Base-by-base conservation (phyloP, 2,888 invertebrate species). In the Microplitis deprimator region DNA sequence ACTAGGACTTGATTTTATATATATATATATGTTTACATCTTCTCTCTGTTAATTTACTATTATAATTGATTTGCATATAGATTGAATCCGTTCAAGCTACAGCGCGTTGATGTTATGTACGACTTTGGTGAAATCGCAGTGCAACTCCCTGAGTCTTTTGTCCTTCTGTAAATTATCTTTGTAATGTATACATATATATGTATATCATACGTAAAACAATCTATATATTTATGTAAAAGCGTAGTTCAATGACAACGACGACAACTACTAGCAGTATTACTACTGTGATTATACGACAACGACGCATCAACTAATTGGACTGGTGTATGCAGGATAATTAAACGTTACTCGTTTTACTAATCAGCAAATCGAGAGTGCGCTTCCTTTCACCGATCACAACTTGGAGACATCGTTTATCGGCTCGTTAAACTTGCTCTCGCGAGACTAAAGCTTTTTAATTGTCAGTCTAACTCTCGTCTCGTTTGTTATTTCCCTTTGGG, bases 1-100 rank as follows among this genome's bases (percentile, higher is more conserved):
- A 50, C 50, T 20, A 70, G 50, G 59, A 20, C 59, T 59, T 60
- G 50, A 50, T 50, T 50, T 10, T 50, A 50, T 50, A 10, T 50
- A 20, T 16, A 17, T 62, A 2, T 16, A 62, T 62, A 5, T 17
- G n/a, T n/a, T n/a, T 4, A 38, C 61, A 61, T 39, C 59, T 62
- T 39, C 62, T 64, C 81, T 73, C 79, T 83, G 85, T 86, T 87
- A 86, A 88, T 87, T 88, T 84, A 87, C 82, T 84, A 86, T 86
- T 86, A 86, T 87, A 87, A 87, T 87, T 86, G 85, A 87, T 87
- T 87, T 87, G 86, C 86, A 87, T 87, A 87, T 87, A 87, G 84
- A 87, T 87, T 86, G 86, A 87, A 87, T 84, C 85, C 82, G 85
- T 86, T 86, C 85, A 86, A 87, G 87, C 83, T 80, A 81, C 80